A percentile compares a stretch with the other conserved stretches of the same genome.
These are phyloP conservation scores for Amblyraja radiata DNA, from an alignment of 2,797 vertebrate genomes.

Conservation along the genomic window DNA sequence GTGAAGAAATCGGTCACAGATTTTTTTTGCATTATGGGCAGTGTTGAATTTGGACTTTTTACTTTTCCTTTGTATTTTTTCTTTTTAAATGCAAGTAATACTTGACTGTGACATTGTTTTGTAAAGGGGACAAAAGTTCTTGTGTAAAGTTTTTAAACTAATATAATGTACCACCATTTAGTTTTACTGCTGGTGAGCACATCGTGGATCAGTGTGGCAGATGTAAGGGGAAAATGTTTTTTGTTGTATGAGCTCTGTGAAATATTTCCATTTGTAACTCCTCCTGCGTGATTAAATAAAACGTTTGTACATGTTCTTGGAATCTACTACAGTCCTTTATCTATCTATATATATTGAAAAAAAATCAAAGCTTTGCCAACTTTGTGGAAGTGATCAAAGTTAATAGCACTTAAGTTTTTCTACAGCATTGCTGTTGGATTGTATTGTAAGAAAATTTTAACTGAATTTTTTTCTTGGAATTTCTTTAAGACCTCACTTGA, in stretches of 20 bases:
- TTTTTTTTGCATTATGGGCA: conserved; percentile 36
- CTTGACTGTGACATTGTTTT: conserved; percentile 36
- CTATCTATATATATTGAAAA: too few species aligned
- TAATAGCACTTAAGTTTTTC: neutral
- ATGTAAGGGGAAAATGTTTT: conserved; percentile 38
- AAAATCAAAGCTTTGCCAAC: neutral
- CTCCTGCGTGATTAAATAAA: conserved; percentile 38
- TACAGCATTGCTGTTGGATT: neutral
- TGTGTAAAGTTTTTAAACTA: conserved; percentile 38
- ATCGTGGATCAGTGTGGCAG: conserved; percentile 37
- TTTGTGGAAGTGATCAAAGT: neutral
- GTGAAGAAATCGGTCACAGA: conserved; percentile 33
- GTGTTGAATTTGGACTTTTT: conserved; percentile 31
- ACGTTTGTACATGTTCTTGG: conserved; percentile 31
- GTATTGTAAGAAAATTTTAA: neutral
- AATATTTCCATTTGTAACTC: conserved; percentile 39
- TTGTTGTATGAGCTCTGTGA: conserved; percentile 36
- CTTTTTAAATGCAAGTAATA: conserved; percentile 33
- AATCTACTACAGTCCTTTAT: neutral
- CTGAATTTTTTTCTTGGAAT: neutral
- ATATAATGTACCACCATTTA: conserved; percentile 38
- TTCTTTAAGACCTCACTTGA: neutral
- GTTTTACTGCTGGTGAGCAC: conserved; percentile 38
- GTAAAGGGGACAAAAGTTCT: conserved; percentile 34
- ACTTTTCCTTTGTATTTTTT: conserved; percentile 28